Conservation (phyloP, 2,888 invertebrate genomes). For the Acanthopleura granulata region DNA sequence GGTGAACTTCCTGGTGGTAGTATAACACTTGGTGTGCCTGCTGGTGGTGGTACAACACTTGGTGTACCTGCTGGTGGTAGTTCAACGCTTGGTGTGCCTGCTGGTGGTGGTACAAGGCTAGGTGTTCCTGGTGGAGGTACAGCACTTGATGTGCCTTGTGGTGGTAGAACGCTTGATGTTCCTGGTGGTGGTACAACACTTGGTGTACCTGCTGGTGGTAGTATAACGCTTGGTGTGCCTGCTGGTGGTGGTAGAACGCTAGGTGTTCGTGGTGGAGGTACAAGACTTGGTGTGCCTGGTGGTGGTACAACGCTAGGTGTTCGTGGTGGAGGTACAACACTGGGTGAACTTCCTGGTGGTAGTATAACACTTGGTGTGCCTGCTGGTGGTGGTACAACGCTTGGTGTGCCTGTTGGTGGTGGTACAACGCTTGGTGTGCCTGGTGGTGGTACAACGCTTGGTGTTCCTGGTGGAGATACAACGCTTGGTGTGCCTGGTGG, state of each 20-base stretch:
- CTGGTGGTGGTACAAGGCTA: neutral
- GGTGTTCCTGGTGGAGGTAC: neutral
- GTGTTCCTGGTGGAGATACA: neutral
- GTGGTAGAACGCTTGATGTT: neutral
- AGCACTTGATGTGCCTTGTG: neutral
- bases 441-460: neutral
- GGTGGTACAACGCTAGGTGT: neutral
- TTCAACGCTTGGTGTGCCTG: neutral
- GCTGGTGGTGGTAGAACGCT: neutral
- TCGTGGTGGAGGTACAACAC: neutral
- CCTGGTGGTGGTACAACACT: constrained; percentile 1
- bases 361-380: neutral
- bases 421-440: neutral
- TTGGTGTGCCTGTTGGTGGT: neutral
- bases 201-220: neutral
- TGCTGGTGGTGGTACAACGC: constrained; percentile 1
- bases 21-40: neutral
- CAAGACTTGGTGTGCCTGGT: neutral
- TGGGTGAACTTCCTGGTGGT: neutral
- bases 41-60: neutral
- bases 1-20: neutral
- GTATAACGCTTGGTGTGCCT: neutral
- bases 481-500: neutral
- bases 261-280: neutral
- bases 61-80: neutral